Evolutionary conservation across 2,797 vertebrate species (phyloP).

Genomic region (Aphelocoma californica): DNA sequence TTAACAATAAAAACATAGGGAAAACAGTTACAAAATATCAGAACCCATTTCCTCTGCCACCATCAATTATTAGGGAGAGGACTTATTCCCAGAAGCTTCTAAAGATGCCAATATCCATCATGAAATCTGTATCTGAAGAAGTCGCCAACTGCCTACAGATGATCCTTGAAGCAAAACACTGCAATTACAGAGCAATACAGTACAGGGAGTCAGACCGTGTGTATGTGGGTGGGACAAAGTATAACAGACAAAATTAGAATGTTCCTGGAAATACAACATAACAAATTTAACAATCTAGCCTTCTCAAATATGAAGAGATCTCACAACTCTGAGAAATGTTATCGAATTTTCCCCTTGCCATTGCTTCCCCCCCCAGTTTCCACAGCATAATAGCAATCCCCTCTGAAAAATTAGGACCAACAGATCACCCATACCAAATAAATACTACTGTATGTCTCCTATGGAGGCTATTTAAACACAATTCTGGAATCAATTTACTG

Average conservation of each 20-base stretch:
- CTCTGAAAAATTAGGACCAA: neutral
- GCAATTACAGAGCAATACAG: neutral
- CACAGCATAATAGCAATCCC: neutral
- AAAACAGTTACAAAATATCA: neutral
- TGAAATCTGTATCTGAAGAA: neutral
- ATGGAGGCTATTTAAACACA: neutral
- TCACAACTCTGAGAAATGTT: neutral
- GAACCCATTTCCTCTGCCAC: neutral
- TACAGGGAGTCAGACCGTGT: neutral
- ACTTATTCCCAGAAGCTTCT: slow-evolving; percentile 12
- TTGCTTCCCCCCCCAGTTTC: neutral
- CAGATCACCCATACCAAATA: neutral
- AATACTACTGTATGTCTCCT: neutral
- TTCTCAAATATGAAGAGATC: neutral
- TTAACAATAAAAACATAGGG: neutral
- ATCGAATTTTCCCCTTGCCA: neutral
- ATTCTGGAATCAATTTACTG: neutral
- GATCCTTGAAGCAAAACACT: neutral
- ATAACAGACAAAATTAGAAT: slow-evolving; percentile 13
- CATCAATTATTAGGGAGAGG: neutral
- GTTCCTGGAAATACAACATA: slow-evolving; percentile 2
- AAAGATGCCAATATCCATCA: neutral
- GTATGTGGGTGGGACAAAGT: neutral
- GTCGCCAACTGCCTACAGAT: neutral
- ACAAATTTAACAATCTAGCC: neutral